These are phyloP conservation scores for Pygoscelis adeliae DNA, from an alignment of 2,113 vertebrate genomes.

Conservation along the genomic window DNA sequence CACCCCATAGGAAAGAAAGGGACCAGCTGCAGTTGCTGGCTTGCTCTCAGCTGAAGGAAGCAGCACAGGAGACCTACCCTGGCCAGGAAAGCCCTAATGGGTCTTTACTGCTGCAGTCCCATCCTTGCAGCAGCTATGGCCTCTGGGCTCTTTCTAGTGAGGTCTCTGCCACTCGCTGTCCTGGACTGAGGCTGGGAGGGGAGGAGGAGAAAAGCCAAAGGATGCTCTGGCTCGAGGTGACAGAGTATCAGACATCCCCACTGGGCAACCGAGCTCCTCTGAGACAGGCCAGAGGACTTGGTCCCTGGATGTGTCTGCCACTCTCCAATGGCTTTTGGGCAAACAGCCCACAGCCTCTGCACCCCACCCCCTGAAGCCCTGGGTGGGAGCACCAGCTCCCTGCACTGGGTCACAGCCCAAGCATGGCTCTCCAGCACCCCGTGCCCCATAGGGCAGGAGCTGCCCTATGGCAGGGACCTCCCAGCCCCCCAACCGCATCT, in stretches of 20 bases:
- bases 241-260: not conserved
- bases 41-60: not conserved
- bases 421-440: not conserved
- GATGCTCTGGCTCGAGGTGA: not conserved
- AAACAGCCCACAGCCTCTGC: not conserved
- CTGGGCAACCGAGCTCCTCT: not conserved
- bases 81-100: not conserved
- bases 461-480: not conserved
- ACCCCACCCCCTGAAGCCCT: not conserved
- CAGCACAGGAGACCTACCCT: not conserved
- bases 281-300: not conserved
- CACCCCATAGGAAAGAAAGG: not conserved
- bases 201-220: not conserved
- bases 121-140: not conserved
- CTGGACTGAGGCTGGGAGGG: not conserved
- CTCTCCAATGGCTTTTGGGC: not conserved
- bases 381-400: not conserved
- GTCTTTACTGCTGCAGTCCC: not conserved
- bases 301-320: not conserved
- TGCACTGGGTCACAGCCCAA: fast-evolving
- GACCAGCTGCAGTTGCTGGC: not conserved
- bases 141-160: not conserved
- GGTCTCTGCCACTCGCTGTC: not conserved
- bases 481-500: fast-evolving
- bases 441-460: not conserved